Base-by-base conservation (phyloP, 2,797 vertebrate genomes). In the Loris lydekkerianus region DNA sequence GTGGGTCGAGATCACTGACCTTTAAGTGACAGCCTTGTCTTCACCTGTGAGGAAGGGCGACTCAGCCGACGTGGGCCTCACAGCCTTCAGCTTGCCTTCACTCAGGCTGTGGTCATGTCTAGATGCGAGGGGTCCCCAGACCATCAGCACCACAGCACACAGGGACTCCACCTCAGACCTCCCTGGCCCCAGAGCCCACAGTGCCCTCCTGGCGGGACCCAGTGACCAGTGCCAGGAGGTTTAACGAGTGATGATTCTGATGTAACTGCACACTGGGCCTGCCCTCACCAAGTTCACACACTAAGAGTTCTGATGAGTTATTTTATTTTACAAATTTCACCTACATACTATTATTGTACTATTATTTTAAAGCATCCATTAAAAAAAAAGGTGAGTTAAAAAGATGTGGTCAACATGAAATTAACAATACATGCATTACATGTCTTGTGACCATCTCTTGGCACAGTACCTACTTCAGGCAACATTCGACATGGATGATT, bases 101-200 rank as follows among this genome's bases (percentile, higher is more conserved):
- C 67, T 31, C 10, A 20, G 25, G 17, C 75, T 27, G 40, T 56
- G 56, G 56, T 40, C n/a, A 0, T 31, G 31, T 70, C 65, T 49
- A 3, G 0, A 27, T 14, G 31, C 23, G 18, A 2, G 27, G 5
- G 1, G 37, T n/a, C 31, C 58, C 75, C 37, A 1, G 7, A 18
- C 53, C 29, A 0, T 3, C 34, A 21, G 29, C 82, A 10, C 13
- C 11, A 5, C 75, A 61, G 0, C 40, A 53, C 49, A 53, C 49
- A 53, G 49, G 49, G 49, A 15, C 49, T 53, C 49, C 14, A 53
- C 14, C 49, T 53, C 49, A 53, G 49, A 53, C 49, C 49, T 53
- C 49, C 14, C 49, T 15, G 14, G 14, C 49, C 49, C 49, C 49
- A 53, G 49, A 53, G 14, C 14, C 49, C 49, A 49, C 49, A 53